These are phyloP conservation scores for Caerostris darwini DNA, from an alignment of 1,140 invertebrate species.

Conservation along the genomic window DNA sequence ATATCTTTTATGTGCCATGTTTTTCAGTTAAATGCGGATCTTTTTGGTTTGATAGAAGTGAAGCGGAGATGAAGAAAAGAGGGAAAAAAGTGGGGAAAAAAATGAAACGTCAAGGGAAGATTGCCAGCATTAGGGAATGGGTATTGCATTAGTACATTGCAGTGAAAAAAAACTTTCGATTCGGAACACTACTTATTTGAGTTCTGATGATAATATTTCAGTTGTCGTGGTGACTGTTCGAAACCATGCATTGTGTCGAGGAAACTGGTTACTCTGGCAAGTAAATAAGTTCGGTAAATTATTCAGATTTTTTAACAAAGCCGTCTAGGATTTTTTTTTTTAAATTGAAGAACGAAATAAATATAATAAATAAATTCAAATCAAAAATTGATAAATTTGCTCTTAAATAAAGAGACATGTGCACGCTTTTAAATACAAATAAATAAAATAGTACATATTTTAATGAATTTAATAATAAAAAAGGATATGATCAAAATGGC, in stretches of 20 bases:
- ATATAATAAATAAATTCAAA: too few relatives aligned
- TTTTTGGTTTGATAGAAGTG: constrained; percentile 28
- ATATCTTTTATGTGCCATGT: constrained; percentile 29
- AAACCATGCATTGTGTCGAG: background rate
- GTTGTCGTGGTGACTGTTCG: background rate
- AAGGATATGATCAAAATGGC: too few relatives aligned
- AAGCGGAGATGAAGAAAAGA: constrained; percentile 2
- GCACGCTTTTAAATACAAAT: too few relatives aligned
- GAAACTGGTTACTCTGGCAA: background rate
- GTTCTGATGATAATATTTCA: constrained; percentile 33
- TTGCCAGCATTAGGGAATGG: constrained; percentile 35
- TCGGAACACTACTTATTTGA: constrained; percentile 17
- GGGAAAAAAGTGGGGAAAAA: background rate
- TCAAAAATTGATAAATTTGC: too few relatives aligned
- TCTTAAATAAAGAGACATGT: too few relatives aligned
- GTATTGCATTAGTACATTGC: constrained; percentile 16
- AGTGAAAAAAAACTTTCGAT: constrained; percentile 9
- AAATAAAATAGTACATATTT: too few relatives aligned
- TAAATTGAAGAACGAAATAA: too few relatives aligned
- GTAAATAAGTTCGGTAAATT: background rate
- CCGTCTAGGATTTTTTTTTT: background rate
- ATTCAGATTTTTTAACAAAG: background rate
- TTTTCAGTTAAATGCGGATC: constrained; percentile 35
- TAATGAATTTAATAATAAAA: too few relatives aligned
- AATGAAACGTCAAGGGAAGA: background rate